Percentiles rank a stretch among this genome's conserved stretches.
Evolutionary conservation across 2,797 vertebrate genomes (phyloP).

Genomic region (Hippoglossus hippoglossus): DNA sequence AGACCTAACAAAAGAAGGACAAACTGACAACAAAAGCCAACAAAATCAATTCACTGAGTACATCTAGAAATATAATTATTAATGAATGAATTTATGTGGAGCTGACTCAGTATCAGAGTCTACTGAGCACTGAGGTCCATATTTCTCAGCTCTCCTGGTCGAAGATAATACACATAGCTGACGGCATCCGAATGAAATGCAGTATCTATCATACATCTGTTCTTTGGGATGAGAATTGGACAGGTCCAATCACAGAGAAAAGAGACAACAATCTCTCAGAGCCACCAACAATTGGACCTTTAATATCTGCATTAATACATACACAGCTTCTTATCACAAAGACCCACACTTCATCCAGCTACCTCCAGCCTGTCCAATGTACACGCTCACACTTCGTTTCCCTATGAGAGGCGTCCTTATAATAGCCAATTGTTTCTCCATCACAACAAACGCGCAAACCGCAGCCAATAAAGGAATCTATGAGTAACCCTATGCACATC

Average conservation of each 20-base stretch:
- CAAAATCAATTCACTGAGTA: not conserved
- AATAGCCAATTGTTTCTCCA: slow-evolving; percentile 87
- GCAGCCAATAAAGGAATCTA: slow-evolving; percentile 76
- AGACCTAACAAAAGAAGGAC: too few species aligned
- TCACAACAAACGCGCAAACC: slow-evolving; percentile 72
- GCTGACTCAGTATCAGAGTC: not conserved
- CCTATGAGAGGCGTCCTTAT: slow-evolving; percentile 77
- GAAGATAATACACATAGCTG: slow-evolving; percentile 24
- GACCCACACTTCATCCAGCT: slow-evolving; percentile 59
- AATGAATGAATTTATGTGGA: not conserved
- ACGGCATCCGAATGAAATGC: slow-evolving; percentile 43
- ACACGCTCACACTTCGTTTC: slow-evolving; percentile 78
- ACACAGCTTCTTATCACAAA: slow-evolving; percentile 63
- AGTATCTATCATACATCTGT: slow-evolving; percentile 53
- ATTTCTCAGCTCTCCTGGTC: slow-evolving; percentile 22
- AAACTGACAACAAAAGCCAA: slow-evolving; percentile 1
- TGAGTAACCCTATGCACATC: slow-evolving; percentile 73
- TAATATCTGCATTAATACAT: slow-evolving; percentile 79
- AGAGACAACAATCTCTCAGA: slow-evolving; percentile 58
- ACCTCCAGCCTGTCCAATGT: slow-evolving; percentile 61
- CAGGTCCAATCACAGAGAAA: slow-evolving; percentile 75
- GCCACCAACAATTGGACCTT: slow-evolving; percentile 62
- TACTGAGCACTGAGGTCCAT: not conserved
- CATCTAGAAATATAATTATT: not conserved
- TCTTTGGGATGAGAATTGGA: slow-evolving; percentile 64